These are phyloP conservation scores for Osmerus mordax DNA, from an alignment of 2,113 vertebrate species.

Conservation along the genomic window DNA sequence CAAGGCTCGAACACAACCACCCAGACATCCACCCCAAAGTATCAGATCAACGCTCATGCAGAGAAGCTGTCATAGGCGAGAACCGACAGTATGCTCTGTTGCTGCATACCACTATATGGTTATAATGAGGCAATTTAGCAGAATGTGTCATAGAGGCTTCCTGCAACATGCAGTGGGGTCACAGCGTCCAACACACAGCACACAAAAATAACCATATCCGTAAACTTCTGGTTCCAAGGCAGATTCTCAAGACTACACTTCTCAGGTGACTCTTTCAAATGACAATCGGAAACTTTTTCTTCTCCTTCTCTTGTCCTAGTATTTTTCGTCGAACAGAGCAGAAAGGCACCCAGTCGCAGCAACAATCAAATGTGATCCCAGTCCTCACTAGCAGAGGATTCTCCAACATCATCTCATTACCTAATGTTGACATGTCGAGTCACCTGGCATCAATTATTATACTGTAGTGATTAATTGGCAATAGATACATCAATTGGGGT, in stretches of 20 bases:
- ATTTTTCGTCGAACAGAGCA: background rate
- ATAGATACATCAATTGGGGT: too few species aligned
- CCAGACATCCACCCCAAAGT: constrained; percentile 10
- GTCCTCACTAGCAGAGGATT: too few species aligned
- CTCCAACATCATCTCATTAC: too few species aligned
- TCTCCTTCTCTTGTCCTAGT: background rate
- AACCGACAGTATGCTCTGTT: constrained; percentile 20
- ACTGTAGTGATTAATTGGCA: too few species aligned
- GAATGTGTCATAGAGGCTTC: background rate
- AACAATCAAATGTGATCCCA: too few species aligned
- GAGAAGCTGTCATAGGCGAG: constrained; percentile 33
- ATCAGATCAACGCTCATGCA: constrained; percentile 23
- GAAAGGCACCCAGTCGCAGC: too few species aligned
- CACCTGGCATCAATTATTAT: too few species aligned
- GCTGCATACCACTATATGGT: background rate
- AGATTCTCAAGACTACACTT: background rate
- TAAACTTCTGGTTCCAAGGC: background rate
- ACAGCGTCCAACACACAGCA: background rate
- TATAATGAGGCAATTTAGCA: background rate
- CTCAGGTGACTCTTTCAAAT: background rate
- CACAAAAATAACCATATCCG: background rate
- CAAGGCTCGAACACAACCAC: constrained; percentile 2
- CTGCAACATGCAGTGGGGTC: background rate
- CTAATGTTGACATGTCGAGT: too few species aligned
- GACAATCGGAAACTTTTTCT: background rate